Evolutionary conservation across 37 sponge, comb jelly and placozoan genomes (phyloP), one percentile per base, ranked within the genome.

Genomic region (Beroe ovata): DNA sequence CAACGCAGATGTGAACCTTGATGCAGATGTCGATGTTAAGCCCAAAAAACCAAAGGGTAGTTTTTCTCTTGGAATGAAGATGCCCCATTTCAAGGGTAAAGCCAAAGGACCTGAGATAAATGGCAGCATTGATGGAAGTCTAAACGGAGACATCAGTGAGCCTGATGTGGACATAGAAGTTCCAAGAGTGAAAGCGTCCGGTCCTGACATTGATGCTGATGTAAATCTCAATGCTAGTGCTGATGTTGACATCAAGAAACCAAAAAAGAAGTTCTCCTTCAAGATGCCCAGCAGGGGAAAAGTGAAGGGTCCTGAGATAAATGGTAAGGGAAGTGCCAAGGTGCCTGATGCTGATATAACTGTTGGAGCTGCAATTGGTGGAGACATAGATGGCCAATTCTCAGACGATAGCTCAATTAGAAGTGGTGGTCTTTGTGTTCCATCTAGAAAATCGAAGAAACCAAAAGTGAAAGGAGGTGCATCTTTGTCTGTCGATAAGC

Each of bases 351-450:
- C 69, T 18, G 38, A 77, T 29, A 42, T 77, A 8, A 77, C 84
- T 36, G 84, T 77, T 26, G 84, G 84, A 0, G 84, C 84, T 40
- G 84, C 84, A 26, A 28, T 77, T 38, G 47, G 14, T 3, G 84
- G 54, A 32, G 47, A 77, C 28, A 35, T 41, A 3, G 54, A 77
- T 23, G 84, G 38, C 1, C 21, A 39, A 22, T 42, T 77, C 54
- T 77, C 84, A 39, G 54, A 42, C 25, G 54, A 42, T 19, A 25
- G 29, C 4, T 39, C 54, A 19, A 23, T 42, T 3, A 23, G 47
- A 21, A 36, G 54, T 16, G 84, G 84, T 36, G 84, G 84, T 6
- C 84, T 77, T 77, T 77, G 84, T 36, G 84, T 77, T 39, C 84
- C 84, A 26, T 42, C 54, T 1, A 8, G 26, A 16, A 77, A 77